Evolutionary conservation across 1,140 invertebrate genomes (phyloP).

Genomic region (Aphelinus certus): DNA sequence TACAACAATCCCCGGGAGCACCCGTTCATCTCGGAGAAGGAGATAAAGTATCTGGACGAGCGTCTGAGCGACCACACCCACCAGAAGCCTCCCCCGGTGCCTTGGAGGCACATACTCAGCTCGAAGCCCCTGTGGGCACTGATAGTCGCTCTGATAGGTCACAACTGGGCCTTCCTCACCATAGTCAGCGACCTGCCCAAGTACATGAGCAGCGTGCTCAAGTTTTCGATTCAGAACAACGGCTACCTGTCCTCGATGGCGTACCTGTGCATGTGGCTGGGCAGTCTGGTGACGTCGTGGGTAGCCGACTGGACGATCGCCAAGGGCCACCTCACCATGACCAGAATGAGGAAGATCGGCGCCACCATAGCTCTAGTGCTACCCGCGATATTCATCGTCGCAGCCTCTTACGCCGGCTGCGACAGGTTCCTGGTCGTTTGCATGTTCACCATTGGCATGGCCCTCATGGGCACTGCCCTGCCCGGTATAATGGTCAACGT

Average conservation of each 20-base stretch:
- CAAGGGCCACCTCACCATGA: constrained; percentile 65
- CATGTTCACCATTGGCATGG: constrained; percentile 76
- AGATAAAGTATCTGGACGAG: constrained; percentile 71
- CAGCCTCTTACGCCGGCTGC: constrained; percentile 72
- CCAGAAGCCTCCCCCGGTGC: constrained; percentile 54
- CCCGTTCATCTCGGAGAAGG: constrained; percentile 74
- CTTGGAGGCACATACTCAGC: constrained; percentile 70
- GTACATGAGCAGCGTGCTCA: constrained; percentile 83
- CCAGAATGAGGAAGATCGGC: constrained; percentile 71
- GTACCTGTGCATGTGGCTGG: constrained; percentile 73
- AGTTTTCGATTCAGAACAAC: constrained; percentile 78
- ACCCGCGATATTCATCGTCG: constrained; percentile 69
- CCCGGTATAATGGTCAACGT: constrained; percentile 78
- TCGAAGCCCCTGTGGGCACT: constrained; percentile 74
- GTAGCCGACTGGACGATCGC: constrained; percentile 71
- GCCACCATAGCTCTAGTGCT: constrained; percentile 70
- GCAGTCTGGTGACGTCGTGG: constrained; percentile 68
- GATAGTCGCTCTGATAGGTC: constrained; percentile 71
- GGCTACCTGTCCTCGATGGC: constrained; percentile 71
- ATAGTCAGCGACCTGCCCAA: constrained; percentile 86
- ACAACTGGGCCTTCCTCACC: constrained; percentile 88
- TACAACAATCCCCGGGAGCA: constrained; percentile 75
- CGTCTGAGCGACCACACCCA: constrained; percentile 47
- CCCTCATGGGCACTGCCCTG: constrained; percentile 69
- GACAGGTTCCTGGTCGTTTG: constrained; percentile 70